A percentile compares a stretch with the other conserved stretches of the same genome.
phyloP scores from a whole-genome alignment of 2,888 invertebrate genomes.

The Athalia circularis region DNA sequence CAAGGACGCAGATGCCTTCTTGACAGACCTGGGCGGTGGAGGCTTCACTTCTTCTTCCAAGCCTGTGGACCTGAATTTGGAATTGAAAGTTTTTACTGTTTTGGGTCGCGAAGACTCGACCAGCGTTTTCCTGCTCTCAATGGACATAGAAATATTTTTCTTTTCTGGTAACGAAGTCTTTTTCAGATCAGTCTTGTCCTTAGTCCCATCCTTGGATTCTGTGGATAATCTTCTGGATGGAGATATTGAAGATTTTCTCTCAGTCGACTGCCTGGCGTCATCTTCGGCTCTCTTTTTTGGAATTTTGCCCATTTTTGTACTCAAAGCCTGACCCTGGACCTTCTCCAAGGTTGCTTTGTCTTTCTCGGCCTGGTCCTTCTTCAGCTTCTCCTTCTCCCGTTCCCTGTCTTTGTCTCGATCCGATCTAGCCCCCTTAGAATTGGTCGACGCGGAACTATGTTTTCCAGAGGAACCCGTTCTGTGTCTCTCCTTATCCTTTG shows the following conservation, averaged over 20 bases:
- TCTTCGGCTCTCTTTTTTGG: constrained; percentile 81
- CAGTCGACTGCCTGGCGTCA: constrained; percentile 64
- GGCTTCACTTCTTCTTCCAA: constrained; percentile 91
- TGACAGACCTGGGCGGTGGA: constrained; percentile 85
- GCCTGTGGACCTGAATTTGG: constrained; percentile 94
- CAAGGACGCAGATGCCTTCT: constrained; percentile 75
- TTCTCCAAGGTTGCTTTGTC: constrained; percentile 83
- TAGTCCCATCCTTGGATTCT: constrained; percentile 70
- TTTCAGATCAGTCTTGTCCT: constrained; percentile 69
- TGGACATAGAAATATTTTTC: constrained; percentile 87
- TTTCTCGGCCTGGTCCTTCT: constrained; percentile 78
- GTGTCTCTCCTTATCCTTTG: constrained; percentile 66
- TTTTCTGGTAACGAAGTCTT: constrained; percentile 75
- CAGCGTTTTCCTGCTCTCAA: constrained; percentile 83
- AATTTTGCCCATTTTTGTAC: constrained; percentile 84
- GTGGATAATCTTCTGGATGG: constrained; percentile 63
- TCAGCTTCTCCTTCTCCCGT: constrained; percentile 75
- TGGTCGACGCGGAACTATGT: constrained; percentile 52
- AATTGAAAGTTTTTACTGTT: constrained; percentile 94
- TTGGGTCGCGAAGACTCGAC: constrained; percentile 85
- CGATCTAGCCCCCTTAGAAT: constrained; percentile 60
- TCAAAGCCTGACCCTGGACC: constrained; percentile 80
- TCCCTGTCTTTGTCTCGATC: constrained; percentile 72
- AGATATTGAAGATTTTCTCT: constrained; percentile 56
- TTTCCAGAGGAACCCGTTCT: constrained; percentile 61